Percentiles rank a stretch among this genome's conserved stretches.
These are phyloP conservation scores for Enteromius mattozi DNA, from an alignment of 2,797 vertebrate species.

Conservation along the genomic window DNA sequence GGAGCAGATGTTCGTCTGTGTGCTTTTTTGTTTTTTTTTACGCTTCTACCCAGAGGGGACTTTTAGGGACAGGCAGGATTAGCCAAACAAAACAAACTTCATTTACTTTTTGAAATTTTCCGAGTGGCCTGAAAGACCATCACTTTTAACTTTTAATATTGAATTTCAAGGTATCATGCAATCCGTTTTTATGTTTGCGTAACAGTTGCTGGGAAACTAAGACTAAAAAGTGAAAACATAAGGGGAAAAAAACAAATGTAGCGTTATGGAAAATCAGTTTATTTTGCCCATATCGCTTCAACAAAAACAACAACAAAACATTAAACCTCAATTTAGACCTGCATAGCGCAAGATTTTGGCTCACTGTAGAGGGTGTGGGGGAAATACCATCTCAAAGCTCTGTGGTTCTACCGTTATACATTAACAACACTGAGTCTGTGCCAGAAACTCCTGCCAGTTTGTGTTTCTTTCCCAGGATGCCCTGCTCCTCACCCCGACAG, in stretches of 20 bases:
- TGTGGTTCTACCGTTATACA: constrained; percentile 36
- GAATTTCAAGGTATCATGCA: neutral
- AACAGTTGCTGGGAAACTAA: constrained; percentile 38
- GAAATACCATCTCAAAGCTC: constrained; percentile 35
- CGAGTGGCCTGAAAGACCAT: neutral
- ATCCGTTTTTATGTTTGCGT: neutral
- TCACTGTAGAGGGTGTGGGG: constrained; percentile 8
- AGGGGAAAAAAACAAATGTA: constrained; percentile 25
- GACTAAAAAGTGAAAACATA: constrained; percentile 32
- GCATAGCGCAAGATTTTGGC: constrained; percentile 11
- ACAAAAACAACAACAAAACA: constrained; percentile 17
- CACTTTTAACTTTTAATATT: neutral
- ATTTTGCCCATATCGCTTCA: constrained; percentile 13
- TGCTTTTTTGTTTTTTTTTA: constrained; percentile 24
- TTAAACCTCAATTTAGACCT: constrained; percentile 31
- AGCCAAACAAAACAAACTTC: constrained; percentile 33
- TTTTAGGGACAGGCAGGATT: constrained; percentile 19
- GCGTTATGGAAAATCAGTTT: constrained; percentile 27
- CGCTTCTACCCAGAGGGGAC: constrained; percentile 23
- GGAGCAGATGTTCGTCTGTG: constrained; percentile 77
- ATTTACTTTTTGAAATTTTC: neutral
- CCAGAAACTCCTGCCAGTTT: constrained; percentile 38
- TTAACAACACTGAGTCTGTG: constrained; percentile 33
- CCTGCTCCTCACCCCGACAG: constrained; percentile 49
- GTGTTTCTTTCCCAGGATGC: constrained; percentile 52